Conservation (phyloP, 1,140 invertebrate genomes). For the Nylanderia fulva region DNA sequence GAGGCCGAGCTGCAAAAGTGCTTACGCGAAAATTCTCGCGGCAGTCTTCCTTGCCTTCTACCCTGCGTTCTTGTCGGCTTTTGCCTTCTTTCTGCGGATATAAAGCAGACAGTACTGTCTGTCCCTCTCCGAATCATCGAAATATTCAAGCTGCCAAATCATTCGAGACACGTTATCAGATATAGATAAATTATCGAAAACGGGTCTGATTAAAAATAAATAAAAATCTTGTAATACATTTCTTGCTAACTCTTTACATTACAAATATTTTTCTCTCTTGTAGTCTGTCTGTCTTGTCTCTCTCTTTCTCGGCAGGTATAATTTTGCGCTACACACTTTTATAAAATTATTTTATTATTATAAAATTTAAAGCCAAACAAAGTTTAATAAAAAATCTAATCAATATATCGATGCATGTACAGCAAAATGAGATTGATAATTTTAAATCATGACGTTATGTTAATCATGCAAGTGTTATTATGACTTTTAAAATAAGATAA, state of each 20-base stretch:
- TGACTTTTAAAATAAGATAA: background rate
- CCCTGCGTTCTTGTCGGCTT: background rate
- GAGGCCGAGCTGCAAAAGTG: constrained; percentile 66
- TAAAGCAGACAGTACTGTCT: constrained; percentile 16
- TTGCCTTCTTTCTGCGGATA: background rate
- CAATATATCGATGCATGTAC: background rate
- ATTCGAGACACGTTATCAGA: constrained; percentile 22
- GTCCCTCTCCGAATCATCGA: background rate
- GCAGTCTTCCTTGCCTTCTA: constrained; percentile 28
- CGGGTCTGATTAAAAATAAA: background rate
- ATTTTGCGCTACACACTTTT: background rate
- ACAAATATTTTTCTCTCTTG: background rate
- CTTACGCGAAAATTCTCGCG: constrained; percentile 63
- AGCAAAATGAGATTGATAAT: background rate
- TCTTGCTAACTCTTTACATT: background rate
- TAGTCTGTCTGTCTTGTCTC: no score
- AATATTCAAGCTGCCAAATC: constrained; percentile 4
- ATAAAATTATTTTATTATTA: no score
- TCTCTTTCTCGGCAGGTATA: no score
- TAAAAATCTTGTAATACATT: background rate
- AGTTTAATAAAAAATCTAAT: background rate
- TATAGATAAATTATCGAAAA: background rate
- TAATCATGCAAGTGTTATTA: background rate
- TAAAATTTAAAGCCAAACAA: background rate
- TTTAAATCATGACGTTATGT: background rate